Conservation (phyloP, 2,797 vertebrate species). For the Gallinago nigripennis region DNA sequence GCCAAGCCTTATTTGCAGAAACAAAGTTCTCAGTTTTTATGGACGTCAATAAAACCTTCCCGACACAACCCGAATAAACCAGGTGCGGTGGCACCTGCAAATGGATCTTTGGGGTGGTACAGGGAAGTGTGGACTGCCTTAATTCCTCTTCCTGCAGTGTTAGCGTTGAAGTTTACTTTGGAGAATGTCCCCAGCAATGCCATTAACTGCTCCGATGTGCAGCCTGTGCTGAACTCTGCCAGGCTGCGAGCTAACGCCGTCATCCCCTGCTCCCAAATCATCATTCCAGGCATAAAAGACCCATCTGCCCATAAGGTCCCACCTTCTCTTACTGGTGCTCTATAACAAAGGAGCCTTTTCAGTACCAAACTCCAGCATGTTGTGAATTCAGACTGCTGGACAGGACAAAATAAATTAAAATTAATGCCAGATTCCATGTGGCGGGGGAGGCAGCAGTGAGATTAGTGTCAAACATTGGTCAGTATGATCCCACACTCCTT, state of each 20-base stretch:
- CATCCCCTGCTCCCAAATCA: not conserved
- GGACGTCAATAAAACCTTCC: not conserved
- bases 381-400: not conserved
- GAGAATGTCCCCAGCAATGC: not conserved
- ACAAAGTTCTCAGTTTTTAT: not conserved
- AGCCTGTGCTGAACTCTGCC: not conserved
- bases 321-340: not conserved
- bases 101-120: not conserved
- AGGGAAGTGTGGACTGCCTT: not conserved
- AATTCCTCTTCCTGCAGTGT: not conserved
- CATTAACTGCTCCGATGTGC: not conserved
- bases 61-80: fast-evolving
- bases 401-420: not conserved
- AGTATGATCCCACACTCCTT: not conserved
- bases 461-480: not conserved
- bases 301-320: not conserved
- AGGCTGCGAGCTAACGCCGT: not conserved
- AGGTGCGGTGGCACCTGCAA: not conserved
- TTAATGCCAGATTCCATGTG: not conserved
- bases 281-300: not conserved
- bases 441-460: not conserved
- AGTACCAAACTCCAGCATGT: not conserved
- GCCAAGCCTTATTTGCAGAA: not conserved
- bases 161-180: not conserved
- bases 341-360: not conserved